Evolutionary conservation across 2,113 vertebrate species (phyloP).

Genomic region (Corvus hawaiiensis): DNA sequence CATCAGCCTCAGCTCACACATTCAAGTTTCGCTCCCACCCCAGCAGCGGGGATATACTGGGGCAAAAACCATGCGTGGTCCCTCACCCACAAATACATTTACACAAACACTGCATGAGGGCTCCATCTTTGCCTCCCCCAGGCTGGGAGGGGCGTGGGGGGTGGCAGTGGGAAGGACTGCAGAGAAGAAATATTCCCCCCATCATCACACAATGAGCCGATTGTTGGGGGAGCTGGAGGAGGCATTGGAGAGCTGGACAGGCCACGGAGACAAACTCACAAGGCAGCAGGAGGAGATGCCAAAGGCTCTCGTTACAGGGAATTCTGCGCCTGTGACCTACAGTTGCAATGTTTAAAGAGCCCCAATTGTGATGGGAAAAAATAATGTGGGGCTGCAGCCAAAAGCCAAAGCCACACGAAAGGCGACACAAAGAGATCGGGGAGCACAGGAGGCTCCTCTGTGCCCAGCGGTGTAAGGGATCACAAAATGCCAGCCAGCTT

Average conservation of each 20-base stretch:
- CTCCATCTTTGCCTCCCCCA: background rate
- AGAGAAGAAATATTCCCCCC: background rate
- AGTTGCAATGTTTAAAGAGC: conserved; percentile 55
- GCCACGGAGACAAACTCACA: conserved; percentile 18
- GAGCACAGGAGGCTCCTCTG: conserved; percentile 2
- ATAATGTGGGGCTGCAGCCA: conserved; percentile 28
- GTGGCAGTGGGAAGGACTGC: background rate
- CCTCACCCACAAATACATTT: background rate
- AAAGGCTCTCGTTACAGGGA: conserved; percentile 41
- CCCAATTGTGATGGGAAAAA: conserved; percentile 20
- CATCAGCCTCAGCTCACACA: background rate
- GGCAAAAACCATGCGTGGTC: background rate
- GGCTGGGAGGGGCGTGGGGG: background rate
- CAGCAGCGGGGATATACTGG: conserved; percentile 37
- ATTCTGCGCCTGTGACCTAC: conserved; percentile 17
- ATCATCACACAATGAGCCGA: conserved; percentile 60
- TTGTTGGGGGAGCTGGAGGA: conserved; percentile 59
- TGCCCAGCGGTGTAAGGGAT: background rate
- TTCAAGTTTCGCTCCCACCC: conserved; percentile 53
- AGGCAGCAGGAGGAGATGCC: conserved; percentile 6
- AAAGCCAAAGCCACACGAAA: conserved; percentile 14
- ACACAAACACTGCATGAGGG: conserved; percentile 32
- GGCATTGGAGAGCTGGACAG: conserved; percentile 13
- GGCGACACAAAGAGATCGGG: background rate
- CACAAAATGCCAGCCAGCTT: background rate